Percentiles rank a stretch among this genome's conserved stretches.
phyloP scores from a whole-genome alignment of 2,113 vertebrate genomes.

The Rallus limicola region DNA sequence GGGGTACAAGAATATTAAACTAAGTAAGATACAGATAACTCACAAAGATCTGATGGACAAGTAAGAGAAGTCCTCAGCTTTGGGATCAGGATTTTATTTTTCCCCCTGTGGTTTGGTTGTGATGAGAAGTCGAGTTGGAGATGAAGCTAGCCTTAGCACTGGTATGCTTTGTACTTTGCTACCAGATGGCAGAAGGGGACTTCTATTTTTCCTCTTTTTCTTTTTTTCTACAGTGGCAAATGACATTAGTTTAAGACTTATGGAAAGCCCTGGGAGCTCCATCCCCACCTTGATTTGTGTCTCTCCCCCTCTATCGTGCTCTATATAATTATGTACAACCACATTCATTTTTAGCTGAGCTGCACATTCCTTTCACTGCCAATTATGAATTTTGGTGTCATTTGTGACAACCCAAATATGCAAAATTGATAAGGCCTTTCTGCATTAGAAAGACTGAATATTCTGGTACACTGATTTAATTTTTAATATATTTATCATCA shows the following conservation, averaged over 20 bases:
- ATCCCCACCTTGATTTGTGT: not conserved
- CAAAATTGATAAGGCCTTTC: not conserved
- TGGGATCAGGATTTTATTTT: not conserved
- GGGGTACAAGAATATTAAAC: not conserved
- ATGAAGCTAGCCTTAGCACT: not conserved
- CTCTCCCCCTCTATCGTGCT: not conserved
- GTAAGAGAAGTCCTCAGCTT: not conserved
- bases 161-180: constrained; percentile 6
- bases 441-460: not conserved
- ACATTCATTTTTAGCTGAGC: not conserved
- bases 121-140: not conserved
- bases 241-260: not conserved
- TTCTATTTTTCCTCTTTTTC: rapidly evolving
- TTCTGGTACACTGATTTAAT: not conserved
- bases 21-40: not conserved
- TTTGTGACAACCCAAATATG: not conserved
- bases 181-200: not conserved
- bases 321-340: not conserved
- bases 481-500: not conserved
- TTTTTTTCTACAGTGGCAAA: not conserved
- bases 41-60: not conserved
- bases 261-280: not conserved
- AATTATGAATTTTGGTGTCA: not conserved
- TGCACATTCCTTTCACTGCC: not conserved
- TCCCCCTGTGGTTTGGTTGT: constrained; percentile 1